Evolutionary conservation across 1,140 invertebrate genomes (phyloP).

Genomic region (Wiebesia pumilae): DNA sequence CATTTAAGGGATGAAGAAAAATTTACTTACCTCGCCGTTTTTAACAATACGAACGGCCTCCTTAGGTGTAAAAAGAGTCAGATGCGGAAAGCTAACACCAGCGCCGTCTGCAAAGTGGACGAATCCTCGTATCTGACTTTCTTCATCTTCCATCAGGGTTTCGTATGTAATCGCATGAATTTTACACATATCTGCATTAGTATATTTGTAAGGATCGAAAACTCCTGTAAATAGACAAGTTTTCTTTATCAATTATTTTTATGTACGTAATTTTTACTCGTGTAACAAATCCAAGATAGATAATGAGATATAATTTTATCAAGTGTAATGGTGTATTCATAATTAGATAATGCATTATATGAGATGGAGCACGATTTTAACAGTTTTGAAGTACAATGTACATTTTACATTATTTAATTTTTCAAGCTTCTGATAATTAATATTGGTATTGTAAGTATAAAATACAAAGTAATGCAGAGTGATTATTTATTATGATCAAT

Average conservation of each 20-base stretch:
- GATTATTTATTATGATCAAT: not conserved
- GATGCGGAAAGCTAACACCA: constrained; percentile 83
- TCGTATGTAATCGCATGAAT: constrained; percentile 87
- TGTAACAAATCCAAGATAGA: not conserved
- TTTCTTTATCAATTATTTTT: not conserved
- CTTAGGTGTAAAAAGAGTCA: constrained; percentile 85
- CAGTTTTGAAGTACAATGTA: not conserved
- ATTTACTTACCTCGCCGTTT: constrained; percentile 81
- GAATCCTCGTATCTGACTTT: constrained; percentile 83
- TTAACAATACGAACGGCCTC: constrained; percentile 86
- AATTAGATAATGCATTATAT: not conserved
- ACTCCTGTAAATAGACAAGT: constrained; percentile 75
- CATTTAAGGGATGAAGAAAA: not conserved
- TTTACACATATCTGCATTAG: constrained; percentile 86
- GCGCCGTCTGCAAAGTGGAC: constrained; percentile 84
- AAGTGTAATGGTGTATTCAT: not conserved
- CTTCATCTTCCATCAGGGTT: constrained; percentile 87
- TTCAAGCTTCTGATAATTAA: not conserved
- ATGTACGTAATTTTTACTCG: not conserved
- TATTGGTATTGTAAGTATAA: not conserved
- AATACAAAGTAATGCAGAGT: not conserved
- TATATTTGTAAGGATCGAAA: constrained; percentile 87
- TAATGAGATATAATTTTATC: not conserved
- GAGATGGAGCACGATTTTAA: not conserved
- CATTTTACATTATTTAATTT: not conserved